Conservation (phyloP, 2,797 vertebrate genomes). For the Vespertilio murinus region DNA sequence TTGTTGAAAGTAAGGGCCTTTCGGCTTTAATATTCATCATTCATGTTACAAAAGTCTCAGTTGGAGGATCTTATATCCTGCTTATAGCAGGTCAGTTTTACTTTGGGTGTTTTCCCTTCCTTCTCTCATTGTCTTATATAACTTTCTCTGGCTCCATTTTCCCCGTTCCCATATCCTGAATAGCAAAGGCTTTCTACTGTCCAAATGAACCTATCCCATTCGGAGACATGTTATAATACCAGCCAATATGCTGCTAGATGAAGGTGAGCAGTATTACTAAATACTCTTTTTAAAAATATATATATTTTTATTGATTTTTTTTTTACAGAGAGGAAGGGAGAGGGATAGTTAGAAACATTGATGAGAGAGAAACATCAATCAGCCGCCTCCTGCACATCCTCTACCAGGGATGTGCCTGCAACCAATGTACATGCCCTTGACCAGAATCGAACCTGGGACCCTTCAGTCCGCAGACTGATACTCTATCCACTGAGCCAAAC, state of each 20-base stretch:
- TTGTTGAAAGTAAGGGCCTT: constrained; percentile 7
- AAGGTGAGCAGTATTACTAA: neutral
- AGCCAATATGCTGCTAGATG: neutral
- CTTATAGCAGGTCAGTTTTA: neutral
- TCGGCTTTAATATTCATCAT: neutral
- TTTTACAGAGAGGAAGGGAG: too few relatives aligned
- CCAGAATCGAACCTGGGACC: too few relatives aligned
- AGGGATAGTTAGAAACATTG: too few relatives aligned
- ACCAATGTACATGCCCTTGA: too few relatives aligned
- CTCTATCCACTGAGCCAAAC: too few relatives aligned
- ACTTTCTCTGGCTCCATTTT: neutral
- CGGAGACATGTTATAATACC: neutral
- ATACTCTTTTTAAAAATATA: too few relatives aligned
- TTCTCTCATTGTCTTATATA: constrained; percentile 26
- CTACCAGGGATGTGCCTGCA: too few relatives aligned
- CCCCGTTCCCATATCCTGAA: neutral
- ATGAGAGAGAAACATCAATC: too few relatives aligned
- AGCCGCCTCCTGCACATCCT: too few relatives aligned
- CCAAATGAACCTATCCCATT: neutral
- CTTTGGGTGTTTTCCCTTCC: neutral
- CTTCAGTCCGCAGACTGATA: too few relatives aligned
- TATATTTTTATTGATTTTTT: too few relatives aligned
- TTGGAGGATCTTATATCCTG: neutral
- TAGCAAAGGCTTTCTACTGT: neutral
- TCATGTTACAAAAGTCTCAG: neutral